phyloP scores from a whole-genome alignment of 2,888 invertebrate genomes.

The Ornithoptera alexandrae region DNA sequence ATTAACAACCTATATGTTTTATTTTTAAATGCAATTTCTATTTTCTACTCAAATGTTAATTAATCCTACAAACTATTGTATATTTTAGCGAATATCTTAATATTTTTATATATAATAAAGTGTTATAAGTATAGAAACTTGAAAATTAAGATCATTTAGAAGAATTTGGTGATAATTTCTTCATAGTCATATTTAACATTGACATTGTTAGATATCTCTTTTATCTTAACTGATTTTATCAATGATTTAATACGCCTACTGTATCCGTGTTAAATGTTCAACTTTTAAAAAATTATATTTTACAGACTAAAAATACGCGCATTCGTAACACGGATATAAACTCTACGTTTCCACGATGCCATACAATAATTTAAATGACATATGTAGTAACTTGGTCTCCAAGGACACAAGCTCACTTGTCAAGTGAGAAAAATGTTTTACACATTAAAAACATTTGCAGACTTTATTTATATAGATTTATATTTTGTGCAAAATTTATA shows the following conservation, averaged over 20 bases:
- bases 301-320: background rate
- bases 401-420: slow-evolving; percentile 11
- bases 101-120: too few species aligned
- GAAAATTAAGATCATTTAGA: too few species aligned
- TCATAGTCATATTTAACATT: background rate
- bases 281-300: background rate
- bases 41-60: too few species aligned
- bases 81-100: too few species aligned
- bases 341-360: slow-evolving; percentile 21
- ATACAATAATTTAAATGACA: slow-evolving; percentile 19
- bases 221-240: background rate
- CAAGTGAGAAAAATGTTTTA: background rate
- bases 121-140: too few species aligned
- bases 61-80: too few species aligned
- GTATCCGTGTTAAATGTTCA: background rate
- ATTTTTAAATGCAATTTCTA: too few species aligned
- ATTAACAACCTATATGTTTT: background rate
- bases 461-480: background rate
- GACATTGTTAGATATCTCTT: background rate
- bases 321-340: slow-evolving; percentile 14
- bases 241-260: background rate
- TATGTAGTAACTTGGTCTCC: background rate
- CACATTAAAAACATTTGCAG: background rate
- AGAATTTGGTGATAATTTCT: too few species aligned
- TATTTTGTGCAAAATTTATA: too few species aligned